Conservation (phyloP, 2,888 invertebrate genomes). For the Torymus auratus region DNA sequence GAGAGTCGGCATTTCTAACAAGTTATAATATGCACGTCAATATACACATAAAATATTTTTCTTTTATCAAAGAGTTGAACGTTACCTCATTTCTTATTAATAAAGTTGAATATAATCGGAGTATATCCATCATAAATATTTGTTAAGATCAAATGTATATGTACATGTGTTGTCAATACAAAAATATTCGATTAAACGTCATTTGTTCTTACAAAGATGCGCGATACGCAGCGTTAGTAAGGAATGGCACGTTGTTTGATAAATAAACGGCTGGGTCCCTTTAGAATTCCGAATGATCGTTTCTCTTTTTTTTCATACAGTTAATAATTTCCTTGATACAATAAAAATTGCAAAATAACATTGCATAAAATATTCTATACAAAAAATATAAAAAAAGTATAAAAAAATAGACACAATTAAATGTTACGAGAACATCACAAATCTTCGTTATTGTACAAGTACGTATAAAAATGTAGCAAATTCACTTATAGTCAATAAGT, state of each 20-base stretch:
- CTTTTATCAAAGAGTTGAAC: slow-evolving; percentile 56
- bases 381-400: slow-evolving; percentile 15
- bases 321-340: background rate
- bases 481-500: background rate
- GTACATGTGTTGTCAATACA: slow-evolving; percentile 48
- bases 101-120: slow-evolving; percentile 43
- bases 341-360: slow-evolving; percentile 1
- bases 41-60: slow-evolving; percentile 55
- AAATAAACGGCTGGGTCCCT: slow-evolving; percentile 31
- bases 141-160: slow-evolving; percentile 50
- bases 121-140: slow-evolving; percentile 55
- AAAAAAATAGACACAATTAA: background rate
- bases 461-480: slow-evolving; percentile 11
- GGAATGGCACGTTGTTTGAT: slow-evolving; percentile 57
- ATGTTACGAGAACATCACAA: background rate
- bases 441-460: background rate
- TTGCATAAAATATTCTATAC: slow-evolving; percentile 1
- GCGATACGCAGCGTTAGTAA: slow-evolving; percentile 30
- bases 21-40: slow-evolving; percentile 46
- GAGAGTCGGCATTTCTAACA: slow-evolving; percentile 37
- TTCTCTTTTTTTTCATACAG: background rate
- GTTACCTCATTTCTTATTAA: slow-evolving; percentile 38
- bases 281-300: slow-evolving; percentile 43
- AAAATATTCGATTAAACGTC: slow-evolving; percentile 50
- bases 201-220: slow-evolving; percentile 40